These are phyloP conservation scores for Psilopogon haemacephalus DNA, from an alignment of 2,113 vertebrate genomes.

Conservation along the genomic window DNA sequence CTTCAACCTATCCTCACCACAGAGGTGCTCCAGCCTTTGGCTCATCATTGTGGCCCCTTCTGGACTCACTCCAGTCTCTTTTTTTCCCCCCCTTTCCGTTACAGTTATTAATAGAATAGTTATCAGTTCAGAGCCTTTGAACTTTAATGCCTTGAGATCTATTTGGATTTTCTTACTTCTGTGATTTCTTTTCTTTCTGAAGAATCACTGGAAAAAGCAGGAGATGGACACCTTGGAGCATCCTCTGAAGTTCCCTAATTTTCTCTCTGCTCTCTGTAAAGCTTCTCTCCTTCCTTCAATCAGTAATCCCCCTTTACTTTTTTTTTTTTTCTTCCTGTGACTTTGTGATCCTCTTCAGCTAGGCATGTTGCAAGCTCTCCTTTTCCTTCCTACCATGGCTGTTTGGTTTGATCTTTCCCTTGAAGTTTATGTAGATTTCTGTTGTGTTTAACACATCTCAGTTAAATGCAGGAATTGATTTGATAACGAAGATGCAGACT, in stretches of 20 bases:
- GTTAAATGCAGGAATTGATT: not conserved
- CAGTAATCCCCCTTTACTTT: not conserved
- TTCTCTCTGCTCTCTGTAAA: not conserved
- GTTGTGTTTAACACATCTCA: accelerated
- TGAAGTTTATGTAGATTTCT: not conserved
- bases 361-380: not conserved
- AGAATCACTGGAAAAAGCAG: not conserved
- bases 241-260: not conserved
- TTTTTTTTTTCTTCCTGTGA: not conserved
- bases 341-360: not conserved
- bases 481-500: not conserved
- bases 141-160: not conserved
- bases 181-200: not conserved
- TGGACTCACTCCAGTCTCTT: too few relatives aligned
- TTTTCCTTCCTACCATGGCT: not conserved
- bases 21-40: too few relatives aligned
- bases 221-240: not conserved
- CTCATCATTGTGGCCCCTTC: too few relatives aligned
- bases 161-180: not conserved
- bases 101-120: not conserved
- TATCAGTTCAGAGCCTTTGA: not conserved
- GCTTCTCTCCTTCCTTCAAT: not conserved
- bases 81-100: accelerated
- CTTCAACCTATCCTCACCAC: too few relatives aligned
- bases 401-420: not conserved